Evolutionary conservation across 2,888 invertebrate genomes (phyloP).

Genomic region (Loripinus fragilis): DNA sequence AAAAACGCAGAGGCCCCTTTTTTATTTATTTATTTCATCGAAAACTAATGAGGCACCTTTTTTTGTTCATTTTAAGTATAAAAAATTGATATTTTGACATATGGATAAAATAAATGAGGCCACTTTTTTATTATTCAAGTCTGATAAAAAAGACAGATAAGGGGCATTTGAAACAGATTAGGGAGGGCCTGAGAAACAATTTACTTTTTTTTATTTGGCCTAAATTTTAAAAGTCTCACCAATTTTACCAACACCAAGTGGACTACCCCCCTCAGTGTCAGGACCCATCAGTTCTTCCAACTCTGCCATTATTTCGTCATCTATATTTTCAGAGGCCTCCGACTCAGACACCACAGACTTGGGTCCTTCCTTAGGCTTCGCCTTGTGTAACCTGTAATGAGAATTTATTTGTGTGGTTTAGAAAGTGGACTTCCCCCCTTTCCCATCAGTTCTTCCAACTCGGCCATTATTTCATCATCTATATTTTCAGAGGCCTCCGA

Average conservation of each 20-base stretch:
- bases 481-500: slow-evolving; percentile 55
- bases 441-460: slow-evolving; percentile 67
- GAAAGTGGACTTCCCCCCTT: slow-evolving; percentile 45
- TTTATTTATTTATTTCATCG: too few relatives aligned
- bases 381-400: slow-evolving; percentile 62
- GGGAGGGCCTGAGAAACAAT: too few relatives aligned
- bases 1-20: too few relatives aligned
- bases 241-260: slow-evolving; percentile 26
- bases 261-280: slow-evolving; percentile 38
- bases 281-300: slow-evolving; percentile 68
- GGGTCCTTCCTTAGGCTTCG: slow-evolving; percentile 45
- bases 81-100: too few relatives aligned
- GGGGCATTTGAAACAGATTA: too few relatives aligned
- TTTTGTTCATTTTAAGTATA: too few relatives aligned
- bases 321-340: slow-evolving; percentile 55
- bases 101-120: too few relatives aligned
- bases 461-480: slow-evolving; percentile 65
- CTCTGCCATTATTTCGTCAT: slow-evolving; percentile 65
- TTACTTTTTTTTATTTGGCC: too few relatives aligned
- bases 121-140: too few relatives aligned
- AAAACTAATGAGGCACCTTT: too few relatives aligned
- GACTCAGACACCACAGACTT: slow-evolving; percentile 51
- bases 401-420: too few relatives aligned
- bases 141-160: too few relatives aligned
- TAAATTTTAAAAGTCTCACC: slow-evolving; percentile 25